These are phyloP conservation scores for Cheilinus undulatus DNA, from an alignment of 2,113 vertebrate species.

Conservation along the genomic window DNA sequence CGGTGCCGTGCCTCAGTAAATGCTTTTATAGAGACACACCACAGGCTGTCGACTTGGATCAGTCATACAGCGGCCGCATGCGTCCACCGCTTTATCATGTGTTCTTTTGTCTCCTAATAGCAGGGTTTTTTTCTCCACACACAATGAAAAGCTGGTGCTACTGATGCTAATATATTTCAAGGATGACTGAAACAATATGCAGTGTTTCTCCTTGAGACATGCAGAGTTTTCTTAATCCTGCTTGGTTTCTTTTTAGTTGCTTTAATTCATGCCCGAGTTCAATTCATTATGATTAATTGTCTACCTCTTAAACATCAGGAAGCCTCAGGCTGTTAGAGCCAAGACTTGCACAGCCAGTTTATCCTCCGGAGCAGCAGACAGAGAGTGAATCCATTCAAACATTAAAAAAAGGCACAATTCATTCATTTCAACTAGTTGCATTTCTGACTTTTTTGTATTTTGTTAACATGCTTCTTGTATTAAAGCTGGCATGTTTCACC, in stretches of 20 bases:
- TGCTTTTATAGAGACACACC: conserved; percentile 76
- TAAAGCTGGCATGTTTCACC: no score
- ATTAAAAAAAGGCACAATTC: background rate
- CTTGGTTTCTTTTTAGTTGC: conserved; percentile 3
- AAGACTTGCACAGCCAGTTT: conserved; percentile 35
- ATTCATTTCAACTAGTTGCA: no score
- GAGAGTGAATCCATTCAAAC: background rate
- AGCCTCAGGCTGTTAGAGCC: conserved; percentile 25
- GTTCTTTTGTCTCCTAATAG: conserved; percentile 36
- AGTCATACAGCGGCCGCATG: conserved; percentile 55
- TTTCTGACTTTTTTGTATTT: no score
- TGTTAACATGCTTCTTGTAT: no score
- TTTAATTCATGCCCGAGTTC: conserved; percentile 14
- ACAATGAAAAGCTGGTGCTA: conserved; percentile 21
- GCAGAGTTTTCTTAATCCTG: background rate
- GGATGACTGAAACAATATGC: conserved; percentile 12
- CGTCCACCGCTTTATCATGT: conserved; percentile 23
- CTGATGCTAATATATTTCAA: conserved; percentile 17
- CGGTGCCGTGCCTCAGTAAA: conserved; percentile 67
- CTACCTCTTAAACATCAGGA: conserved; percentile 35
- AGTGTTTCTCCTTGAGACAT: conserved; percentile 18
- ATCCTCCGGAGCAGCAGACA: conserved; percentile 18
- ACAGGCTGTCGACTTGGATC: conserved; percentile 74
- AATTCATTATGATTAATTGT: conserved; percentile 34
- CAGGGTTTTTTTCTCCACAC: conserved; percentile 19